Evolutionary conservation across 2,888 invertebrate genomes (phyloP).

Genomic region (Ichneumon xanthorius): DNA sequence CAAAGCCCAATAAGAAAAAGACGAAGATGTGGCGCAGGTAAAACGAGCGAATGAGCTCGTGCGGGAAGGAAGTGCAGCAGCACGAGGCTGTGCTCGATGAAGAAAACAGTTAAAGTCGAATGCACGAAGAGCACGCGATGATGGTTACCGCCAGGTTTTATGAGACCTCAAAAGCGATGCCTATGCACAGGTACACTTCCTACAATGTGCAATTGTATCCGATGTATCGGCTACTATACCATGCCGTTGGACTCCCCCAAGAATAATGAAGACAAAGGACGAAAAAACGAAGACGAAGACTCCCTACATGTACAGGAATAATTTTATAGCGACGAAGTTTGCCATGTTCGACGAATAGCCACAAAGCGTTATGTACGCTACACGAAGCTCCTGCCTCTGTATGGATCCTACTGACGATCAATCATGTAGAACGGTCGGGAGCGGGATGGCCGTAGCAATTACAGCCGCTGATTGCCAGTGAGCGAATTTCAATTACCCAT

Average conservation of each 20-base stretch:
- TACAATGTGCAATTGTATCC: conserved; percentile 8
- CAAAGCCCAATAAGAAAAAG: conserved; percentile 39
- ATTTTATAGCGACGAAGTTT: conserved; percentile 16
- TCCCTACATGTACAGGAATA: conserved; percentile 8
- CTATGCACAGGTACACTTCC: conserved; percentile 11
- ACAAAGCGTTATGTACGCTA: conserved; percentile 10
- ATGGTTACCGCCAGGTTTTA: conserved; percentile 55
- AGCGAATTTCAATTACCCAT: conserved; percentile 77
- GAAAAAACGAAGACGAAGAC: conserved; percentile 10
- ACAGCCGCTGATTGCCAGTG: conserved; percentile 72
- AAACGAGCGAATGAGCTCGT: conserved; percentile 60
- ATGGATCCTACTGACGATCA: conserved; percentile 65
- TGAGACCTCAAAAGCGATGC: conserved; percentile 51
- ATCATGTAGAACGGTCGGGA: conserved; percentile 68
- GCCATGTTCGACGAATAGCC: conserved; percentile 22
- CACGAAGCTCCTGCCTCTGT: conserved; percentile 43
- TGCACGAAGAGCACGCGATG: conserved; percentile 70
- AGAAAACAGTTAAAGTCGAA: conserved; percentile 67
- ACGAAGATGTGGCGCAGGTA: conserved; percentile 43
- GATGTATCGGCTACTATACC: conserved; percentile 36
- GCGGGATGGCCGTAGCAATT: conserved; percentile 73
- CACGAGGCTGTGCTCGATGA: conserved; percentile 49
- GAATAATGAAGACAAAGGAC: conserved; percentile 26
- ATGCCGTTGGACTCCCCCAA: conserved; percentile 9
- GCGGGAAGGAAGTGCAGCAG: conserved; percentile 58